These are phyloP conservation scores for Bombus turneri DNA, from an alignment of 1,140 invertebrate species.

Conservation along the genomic window DNA sequence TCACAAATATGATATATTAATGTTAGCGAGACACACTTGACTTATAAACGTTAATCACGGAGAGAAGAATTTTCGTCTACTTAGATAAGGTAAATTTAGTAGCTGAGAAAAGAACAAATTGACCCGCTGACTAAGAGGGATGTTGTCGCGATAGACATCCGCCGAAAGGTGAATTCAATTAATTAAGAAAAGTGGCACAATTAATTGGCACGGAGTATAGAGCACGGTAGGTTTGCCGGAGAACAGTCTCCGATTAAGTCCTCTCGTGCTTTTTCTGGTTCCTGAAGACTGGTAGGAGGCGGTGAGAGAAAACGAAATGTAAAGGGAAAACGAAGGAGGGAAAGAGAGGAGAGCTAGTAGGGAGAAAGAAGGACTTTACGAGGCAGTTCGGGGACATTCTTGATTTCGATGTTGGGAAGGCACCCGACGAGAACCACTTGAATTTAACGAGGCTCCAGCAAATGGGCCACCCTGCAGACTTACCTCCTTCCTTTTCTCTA, in stretches of 20 bases:
- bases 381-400: constrained; percentile 75
- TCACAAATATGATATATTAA: background rate
- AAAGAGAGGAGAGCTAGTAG: constrained; percentile 40
- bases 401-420: constrained; percentile 72
- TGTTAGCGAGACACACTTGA: background rate
- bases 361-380: constrained; percentile 66
- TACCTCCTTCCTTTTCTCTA: constrained; percentile 61
- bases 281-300: constrained; percentile 32
- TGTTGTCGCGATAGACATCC: constrained; percentile 51
- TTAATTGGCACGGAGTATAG: constrained; percentile 66
- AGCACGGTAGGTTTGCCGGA: constrained; percentile 37
- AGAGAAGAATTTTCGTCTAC: background rate
- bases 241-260: constrained; percentile 64
- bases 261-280: constrained; percentile 53
- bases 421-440: constrained; percentile 73
- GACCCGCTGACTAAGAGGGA: constrained; percentile 17
- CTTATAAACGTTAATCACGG: background rate
- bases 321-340: constrained; percentile 41
- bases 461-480: constrained; percentile 74
- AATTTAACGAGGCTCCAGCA: constrained; percentile 74
- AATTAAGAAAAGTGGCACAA: constrained; percentile 72
- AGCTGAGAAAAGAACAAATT: constrained; percentile 43
- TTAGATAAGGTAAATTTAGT: background rate
- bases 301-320: constrained; percentile 51
- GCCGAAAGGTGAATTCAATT: constrained; percentile 71